These are phyloP conservation scores for Nomada flava DNA, from an alignment of 2,888 invertebrate species.

Conservation along the genomic window DNA sequence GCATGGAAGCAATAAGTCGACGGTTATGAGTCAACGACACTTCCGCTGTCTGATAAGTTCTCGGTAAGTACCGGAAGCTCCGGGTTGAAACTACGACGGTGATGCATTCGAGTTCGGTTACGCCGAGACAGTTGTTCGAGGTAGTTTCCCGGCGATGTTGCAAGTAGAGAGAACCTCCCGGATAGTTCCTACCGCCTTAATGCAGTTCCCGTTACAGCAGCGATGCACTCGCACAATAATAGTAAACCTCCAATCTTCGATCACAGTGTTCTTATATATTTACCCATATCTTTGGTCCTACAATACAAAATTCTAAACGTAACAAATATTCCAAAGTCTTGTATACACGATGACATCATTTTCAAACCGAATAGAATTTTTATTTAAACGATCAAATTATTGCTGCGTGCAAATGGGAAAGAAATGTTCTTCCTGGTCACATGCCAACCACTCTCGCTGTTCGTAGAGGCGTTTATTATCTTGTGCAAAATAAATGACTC, in stretches of 20 bases:
- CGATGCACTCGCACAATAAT: constrained; percentile 19
- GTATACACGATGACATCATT: constrained; percentile 23
- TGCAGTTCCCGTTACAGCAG: constrained; percentile 40
- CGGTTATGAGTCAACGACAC: constrained; percentile 68
- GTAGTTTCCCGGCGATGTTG: constrained; percentile 57
- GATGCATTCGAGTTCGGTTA: constrained; percentile 67
- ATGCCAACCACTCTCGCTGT: no score
- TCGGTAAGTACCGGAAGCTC: constrained; percentile 62
- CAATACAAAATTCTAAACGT: background rate
- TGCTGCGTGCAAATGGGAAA: no score
- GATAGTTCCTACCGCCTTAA: constrained; percentile 57
- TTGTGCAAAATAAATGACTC: background rate
- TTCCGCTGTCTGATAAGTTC: constrained; percentile 67
- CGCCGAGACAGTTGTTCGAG: constrained; percentile 64
- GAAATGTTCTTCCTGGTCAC: no score
- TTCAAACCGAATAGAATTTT: no score
- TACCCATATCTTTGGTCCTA: background rate
- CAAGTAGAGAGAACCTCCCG: constrained; percentile 33
- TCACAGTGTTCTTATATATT: constrained; percentile 9
- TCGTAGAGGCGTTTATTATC: background rate
- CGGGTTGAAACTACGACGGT: constrained; percentile 59
- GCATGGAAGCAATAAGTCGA: constrained; percentile 58
- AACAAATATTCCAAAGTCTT: constrained; percentile 41
- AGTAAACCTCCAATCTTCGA: constrained; percentile 39
- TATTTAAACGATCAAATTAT: no score